A percentile compares a stretch with the other conserved stretches of the same genome.
phyloP scores from a whole-genome alignment of 1,140 invertebrate genomes.

The Lysiphlebus fabarum region DNA sequence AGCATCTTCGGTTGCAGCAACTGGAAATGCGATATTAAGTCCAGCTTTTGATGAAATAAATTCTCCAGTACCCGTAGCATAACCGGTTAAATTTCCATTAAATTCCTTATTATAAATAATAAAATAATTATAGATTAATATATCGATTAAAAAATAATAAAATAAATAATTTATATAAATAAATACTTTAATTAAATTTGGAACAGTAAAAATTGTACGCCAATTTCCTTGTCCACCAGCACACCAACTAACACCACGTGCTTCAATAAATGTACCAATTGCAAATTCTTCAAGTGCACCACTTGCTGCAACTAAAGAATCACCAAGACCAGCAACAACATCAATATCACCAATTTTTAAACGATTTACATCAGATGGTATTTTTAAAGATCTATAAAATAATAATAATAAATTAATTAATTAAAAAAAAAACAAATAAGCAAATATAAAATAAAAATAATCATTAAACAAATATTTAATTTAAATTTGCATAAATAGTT shows the following conservation, averaged over 20 bases:
- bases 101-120: constrained; percentile 51
- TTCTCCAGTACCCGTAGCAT: constrained; percentile 68
- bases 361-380: not conserved
- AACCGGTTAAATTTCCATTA: constrained; percentile 66
- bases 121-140: constrained; percentile 1
- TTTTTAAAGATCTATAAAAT: constrained; percentile 2
- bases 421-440: too few relatives aligned
- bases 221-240: constrained; percentile 68
- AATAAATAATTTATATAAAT: too few relatives aligned
- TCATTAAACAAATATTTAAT: too few relatives aligned
- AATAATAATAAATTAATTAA: constrained; percentile 3
- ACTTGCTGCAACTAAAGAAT: constrained; percentile 74
- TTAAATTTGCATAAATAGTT: too few relatives aligned
- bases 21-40: constrained; percentile 69
- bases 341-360: constrained; percentile 70
- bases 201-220: constrained; percentile 67
- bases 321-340: constrained; percentile 74
- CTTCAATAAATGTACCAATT: constrained; percentile 70
- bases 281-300: constrained; percentile 72
- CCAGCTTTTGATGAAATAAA: constrained; percentile 64
- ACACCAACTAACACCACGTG: constrained; percentile 76
- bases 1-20: constrained; percentile 70
- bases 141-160: not conserved
- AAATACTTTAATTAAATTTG: constrained; percentile 68
- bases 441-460: too few relatives aligned